These are phyloP conservation scores for Brassicogethes aeneus DNA, from an alignment of 2,888 invertebrate species.

Conservation along the genomic window DNA sequence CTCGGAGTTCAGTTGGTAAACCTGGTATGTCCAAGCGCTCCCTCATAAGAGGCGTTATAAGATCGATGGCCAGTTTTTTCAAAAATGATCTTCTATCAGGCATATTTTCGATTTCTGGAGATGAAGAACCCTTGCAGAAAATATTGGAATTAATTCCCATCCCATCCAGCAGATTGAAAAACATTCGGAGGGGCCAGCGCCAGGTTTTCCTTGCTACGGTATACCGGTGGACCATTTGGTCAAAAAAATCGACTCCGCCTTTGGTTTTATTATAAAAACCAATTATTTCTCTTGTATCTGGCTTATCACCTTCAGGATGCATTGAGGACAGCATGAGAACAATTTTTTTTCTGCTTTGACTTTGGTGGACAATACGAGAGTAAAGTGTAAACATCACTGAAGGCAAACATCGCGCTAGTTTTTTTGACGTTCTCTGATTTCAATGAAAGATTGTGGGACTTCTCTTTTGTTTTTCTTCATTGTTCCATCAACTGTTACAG, in stretches of 20 bases:
- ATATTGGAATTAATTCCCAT: slow-evolving; percentile 15
- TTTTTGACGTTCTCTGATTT: too few relatives aligned
- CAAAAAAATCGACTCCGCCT: slow-evolving; percentile 10
- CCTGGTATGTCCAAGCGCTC: too few relatives aligned
- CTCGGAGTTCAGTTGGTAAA: too few relatives aligned
- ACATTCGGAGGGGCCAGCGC: slow-evolving; percentile 21
- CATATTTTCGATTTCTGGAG: too few relatives aligned
- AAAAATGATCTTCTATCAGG: too few relatives aligned
- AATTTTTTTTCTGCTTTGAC: slow-evolving; percentile 21
- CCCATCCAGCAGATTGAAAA: slow-evolving; percentile 17
- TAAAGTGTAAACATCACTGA: too few relatives aligned
- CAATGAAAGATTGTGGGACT: too few relatives aligned
- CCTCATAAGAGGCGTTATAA: too few relatives aligned
- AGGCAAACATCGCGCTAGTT: too few relatives aligned
- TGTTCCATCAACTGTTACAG: not conserved
- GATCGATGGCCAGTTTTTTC: too few relatives aligned
- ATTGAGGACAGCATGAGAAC: slow-evolving; percentile 19
- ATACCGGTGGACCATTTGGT: slow-evolving; percentile 15
- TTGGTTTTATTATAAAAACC: slow-evolving; percentile 10
- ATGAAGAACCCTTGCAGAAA: too few relatives aligned
- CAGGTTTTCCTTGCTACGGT: slow-evolving; percentile 17
- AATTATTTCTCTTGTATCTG: slow-evolving; percentile 14
- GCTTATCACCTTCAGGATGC: slow-evolving; percentile 11
- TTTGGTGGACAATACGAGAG: slow-evolving; percentile 16
- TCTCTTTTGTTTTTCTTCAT: not conserved